phyloP scores from a whole-genome alignment of 2,888 invertebrate species.

The Thera britannica region DNA sequence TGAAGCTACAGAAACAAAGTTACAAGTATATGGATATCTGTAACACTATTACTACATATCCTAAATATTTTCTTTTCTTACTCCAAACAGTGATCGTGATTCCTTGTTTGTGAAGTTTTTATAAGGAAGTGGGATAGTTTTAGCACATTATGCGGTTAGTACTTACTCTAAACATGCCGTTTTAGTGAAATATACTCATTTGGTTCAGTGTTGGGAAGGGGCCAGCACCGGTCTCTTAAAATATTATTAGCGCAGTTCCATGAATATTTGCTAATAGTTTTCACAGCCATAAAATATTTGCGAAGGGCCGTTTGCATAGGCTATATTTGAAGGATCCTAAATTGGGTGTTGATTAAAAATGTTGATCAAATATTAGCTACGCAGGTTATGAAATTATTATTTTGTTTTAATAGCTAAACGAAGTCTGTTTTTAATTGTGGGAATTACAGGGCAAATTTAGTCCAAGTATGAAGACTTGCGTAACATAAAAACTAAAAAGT shows the following conservation, averaged over 20 bases:
- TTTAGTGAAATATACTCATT: conserved; percentile 22
- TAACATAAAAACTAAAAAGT: neutral
- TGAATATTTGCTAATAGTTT: conserved; percentile 39
- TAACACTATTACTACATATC: too few species aligned
- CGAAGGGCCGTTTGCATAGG: conserved; percentile 7
- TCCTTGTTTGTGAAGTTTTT: neutral
- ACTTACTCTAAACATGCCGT: conserved; percentile 13
- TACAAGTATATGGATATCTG: too few species aligned
- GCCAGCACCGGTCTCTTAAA: conserved; percentile 37
- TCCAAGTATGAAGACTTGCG: neutral
- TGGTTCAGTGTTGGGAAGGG: conserved; percentile 28
- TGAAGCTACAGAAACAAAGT: neutral
- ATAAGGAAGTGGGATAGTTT: neutral
- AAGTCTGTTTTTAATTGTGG: too few species aligned
- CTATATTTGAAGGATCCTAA: conserved; percentile 6
- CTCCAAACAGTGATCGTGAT: neutral
- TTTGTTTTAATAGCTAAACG: too few species aligned
- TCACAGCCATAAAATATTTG: conserved; percentile 21
- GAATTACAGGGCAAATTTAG: too few species aligned
- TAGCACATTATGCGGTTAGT: conserved; percentile 8
- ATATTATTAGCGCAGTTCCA: conserved; percentile 33
- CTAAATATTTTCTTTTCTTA: neutral
- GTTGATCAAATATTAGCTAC: too few species aligned
- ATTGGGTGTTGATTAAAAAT: neutral
- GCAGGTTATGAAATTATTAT: too few species aligned